Conservation (phyloP, 2,113 vertebrate species). For the Morone chrysops region DNA sequence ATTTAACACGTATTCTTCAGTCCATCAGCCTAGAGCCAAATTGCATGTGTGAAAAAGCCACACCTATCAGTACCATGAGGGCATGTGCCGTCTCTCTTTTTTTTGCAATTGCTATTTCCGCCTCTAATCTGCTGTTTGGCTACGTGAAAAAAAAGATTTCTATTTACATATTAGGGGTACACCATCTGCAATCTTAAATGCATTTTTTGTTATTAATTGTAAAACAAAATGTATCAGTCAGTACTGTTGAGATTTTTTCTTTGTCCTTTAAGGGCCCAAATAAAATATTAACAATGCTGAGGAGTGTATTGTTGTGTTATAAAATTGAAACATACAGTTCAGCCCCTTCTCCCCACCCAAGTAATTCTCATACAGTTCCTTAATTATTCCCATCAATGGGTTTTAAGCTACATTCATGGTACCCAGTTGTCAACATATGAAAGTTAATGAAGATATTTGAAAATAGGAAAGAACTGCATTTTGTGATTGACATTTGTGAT, state of each 20-base stretch:
- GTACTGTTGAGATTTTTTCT: too few species aligned
- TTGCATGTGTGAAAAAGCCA: too few species aligned
- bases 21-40: too few species aligned
- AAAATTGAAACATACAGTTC: neutral
- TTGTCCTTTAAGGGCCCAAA: too few species aligned
- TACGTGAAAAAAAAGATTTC: neutral
- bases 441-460: neutral
- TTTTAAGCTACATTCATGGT: neutral
- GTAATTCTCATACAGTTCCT: neutral
- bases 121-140: neutral
- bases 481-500: slow-evolving; percentile 2
- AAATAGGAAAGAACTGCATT: neutral
- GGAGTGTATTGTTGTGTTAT: neutral
- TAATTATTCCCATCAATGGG: neutral
- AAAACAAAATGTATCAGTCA: neutral
- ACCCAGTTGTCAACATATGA: neutral
- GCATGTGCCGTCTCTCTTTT: too few species aligned
- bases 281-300: neutral
- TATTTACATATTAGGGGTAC: neutral
- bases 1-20: too few species aligned
- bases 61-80: too few species aligned
- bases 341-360: neutral
- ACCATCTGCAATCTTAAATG: too few species aligned
- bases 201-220: neutral
- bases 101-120: neutral